Conservation (phyloP, 2,797 vertebrate genomes). For the Periophthalmus magnuspinnatus region DNA sequence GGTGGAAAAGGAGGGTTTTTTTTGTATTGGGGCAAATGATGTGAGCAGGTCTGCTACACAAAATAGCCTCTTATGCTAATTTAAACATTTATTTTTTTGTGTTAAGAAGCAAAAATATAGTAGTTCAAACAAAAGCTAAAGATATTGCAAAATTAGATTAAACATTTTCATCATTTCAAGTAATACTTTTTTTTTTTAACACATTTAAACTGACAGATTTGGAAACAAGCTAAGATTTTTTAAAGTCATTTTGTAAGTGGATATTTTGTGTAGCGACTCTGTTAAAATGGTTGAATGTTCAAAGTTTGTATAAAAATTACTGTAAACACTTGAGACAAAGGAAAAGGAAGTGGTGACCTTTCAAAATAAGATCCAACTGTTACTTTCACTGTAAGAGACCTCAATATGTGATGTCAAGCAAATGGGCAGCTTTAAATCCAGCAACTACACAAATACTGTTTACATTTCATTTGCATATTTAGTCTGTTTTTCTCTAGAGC, state of each 20-base stretch:
- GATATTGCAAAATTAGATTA: not conserved
- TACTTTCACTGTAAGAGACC: slow-evolving; percentile 7
- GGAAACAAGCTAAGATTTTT: too few relatives aligned
- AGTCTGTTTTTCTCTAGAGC: not conserved
- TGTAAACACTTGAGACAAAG: slow-evolving; percentile 40
- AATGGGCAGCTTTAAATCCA: not conserved
- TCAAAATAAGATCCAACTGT: slow-evolving; percentile 14
- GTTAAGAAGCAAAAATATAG: not conserved
- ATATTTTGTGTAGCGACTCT: slow-evolving; percentile 22
- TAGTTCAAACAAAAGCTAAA: not conserved
- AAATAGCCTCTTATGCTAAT: not conserved
- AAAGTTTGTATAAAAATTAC: slow-evolving; percentile 2
- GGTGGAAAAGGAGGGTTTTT: slow-evolving; percentile 27
- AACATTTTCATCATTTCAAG: not conserved
- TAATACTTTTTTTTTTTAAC: not conserved
- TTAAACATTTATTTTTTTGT: not conserved
- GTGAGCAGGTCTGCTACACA: not conserved
- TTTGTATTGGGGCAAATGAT: not conserved
- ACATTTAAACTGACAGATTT: too few relatives aligned
- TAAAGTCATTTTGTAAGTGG: too few relatives aligned
- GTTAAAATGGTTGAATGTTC: slow-evolving; percentile 25
- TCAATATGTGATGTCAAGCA: not conserved
- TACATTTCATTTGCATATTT: not conserved
- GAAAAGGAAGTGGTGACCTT: slow-evolving; percentile 24
- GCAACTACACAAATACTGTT: not conserved